These are phyloP conservation scores for Dinothrombium tinctorium DNA, from an alignment of 1,140 invertebrate species.

Conservation along the genomic window DNA sequence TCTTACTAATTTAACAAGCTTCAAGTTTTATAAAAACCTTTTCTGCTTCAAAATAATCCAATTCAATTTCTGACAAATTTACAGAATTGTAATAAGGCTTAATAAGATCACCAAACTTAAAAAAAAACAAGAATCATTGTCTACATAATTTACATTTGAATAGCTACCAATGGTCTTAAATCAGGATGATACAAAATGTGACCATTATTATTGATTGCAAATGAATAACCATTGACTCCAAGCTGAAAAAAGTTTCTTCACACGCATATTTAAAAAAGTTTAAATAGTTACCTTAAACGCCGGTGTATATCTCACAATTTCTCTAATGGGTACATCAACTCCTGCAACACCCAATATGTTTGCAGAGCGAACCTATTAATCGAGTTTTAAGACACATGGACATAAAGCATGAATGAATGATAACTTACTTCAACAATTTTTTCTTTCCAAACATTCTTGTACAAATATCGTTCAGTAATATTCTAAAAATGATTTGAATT, in stretches of 20 bases:
- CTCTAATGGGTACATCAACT: conserved; percentile 71
- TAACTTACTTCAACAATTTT: conserved; percentile 20
- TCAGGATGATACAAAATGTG: conserved; percentile 91
- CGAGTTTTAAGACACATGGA: background rate
- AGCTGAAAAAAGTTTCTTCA: conserved; percentile 33
- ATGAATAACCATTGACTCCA: conserved; percentile 85
- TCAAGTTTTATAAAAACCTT: no score
- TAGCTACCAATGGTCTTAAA: conserved; percentile 64
- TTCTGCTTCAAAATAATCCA: conserved; percentile 54
- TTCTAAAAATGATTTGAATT: no score
- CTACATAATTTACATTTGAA: no score
- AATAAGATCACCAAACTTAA: conserved; percentile 60
- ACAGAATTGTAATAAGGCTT: conserved; percentile 79
- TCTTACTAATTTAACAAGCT: no score
- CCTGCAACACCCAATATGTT: conserved; percentile 74
- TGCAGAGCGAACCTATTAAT: conserved; percentile 11
- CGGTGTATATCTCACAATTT: conserved; percentile 72
- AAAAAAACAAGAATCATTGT: no score
- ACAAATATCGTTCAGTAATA: conserved; percentile 11
- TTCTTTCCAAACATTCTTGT: conserved; percentile 15
- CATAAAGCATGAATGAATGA: conserved; percentile 40
- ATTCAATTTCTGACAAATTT: conserved; percentile 76
- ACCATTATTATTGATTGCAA: conserved; percentile 90
- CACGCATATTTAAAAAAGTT: no score
- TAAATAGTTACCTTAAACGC: conserved; percentile 68